Percentiles rank a stretch among this genome's conserved stretches.
phyloP scores from a whole-genome alignment of 2,888 invertebrate genomes.

The Drosophila mettleri region DNA sequence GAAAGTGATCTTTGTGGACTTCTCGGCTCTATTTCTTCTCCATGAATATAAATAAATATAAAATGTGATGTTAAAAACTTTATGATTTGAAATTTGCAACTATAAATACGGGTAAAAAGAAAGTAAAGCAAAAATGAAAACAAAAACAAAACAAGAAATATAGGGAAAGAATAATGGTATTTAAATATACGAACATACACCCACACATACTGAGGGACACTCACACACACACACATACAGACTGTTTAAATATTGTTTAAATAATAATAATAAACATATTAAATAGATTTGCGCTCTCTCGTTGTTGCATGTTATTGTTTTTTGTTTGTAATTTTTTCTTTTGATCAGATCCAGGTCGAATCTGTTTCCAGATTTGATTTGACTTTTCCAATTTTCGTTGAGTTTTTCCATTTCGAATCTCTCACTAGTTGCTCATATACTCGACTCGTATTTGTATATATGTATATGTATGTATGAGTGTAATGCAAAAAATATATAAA shows the following conservation, averaged over 20 bases:
- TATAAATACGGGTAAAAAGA: constrained; percentile 74
- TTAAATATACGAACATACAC: constrained; percentile 20
- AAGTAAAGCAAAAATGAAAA: constrained; percentile 30
- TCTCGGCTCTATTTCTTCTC: constrained; percentile 23
- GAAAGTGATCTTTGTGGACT: constrained; percentile 9
- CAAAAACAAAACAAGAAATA: neutral
- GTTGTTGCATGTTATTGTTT: constrained; percentile 59
- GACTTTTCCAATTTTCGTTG: neutral
- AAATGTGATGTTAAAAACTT: constrained; percentile 65
- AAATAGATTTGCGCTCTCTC: constrained; percentile 53
- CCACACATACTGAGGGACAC: constrained; percentile 39
- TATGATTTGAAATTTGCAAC: constrained; percentile 71
- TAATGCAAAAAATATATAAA: constrained; percentile 15
- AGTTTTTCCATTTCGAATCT: neutral
- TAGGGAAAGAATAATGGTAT: constrained; percentile 26
- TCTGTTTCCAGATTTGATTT: neutral
- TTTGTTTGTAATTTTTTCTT: constrained; percentile 24
- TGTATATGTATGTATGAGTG: constrained; percentile 47
- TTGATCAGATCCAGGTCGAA: constrained; percentile 21
- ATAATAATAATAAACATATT: constrained; percentile 27
- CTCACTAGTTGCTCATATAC: constrained; percentile 30
- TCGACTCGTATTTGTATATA: constrained; percentile 42
- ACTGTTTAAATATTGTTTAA: constrained; percentile 49
- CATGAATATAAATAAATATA: constrained; percentile 51
- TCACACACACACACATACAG: constrained; percentile 42